Evolutionary conservation across 2,113 vertebrate genomes (phyloP), one percentile per base, ranked within the genome.

Genomic region (Marmota monax): DNA sequence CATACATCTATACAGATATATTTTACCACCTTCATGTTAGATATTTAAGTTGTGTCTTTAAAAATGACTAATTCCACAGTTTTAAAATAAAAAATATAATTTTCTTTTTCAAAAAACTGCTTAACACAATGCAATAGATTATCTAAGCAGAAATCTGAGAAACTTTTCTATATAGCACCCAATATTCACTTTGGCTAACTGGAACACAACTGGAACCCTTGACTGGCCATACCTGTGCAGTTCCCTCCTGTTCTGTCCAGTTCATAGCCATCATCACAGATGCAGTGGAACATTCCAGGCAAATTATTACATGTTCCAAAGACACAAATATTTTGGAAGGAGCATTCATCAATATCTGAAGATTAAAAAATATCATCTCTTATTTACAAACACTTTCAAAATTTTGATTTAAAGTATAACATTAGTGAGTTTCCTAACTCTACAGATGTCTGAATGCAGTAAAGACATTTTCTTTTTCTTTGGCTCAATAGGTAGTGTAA

Each of bases 281-380:
- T 98, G 77, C 99, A 99, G 45, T 98, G 99, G 86, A 99, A 99
- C 99, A 99, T 99, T 93, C 99, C 99, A 39, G 99, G 99, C 74
- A 99, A 98, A 86, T 99, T 99, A 95, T 98, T 99, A 93, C 99
- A 99, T 20, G 98, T 99, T 90, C 99, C 99, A 98, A 99, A 99
- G 23, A 99, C 98, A 98, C 99, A 99, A 88, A 99, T 99, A 69
- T 99, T 99, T 96, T 99, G 99, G 95, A 99, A 99, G 92, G 98
- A 98, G 83, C 99, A 99, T 94, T 99, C 99, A 96, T 99, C 98
- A 0, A 98, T 99, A 98, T 99, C 99, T 99, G 97, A 92, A 98
- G 73, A 98, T 61, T 4, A 73, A 93, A 82, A 92, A 85, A 34
- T 92, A 77, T 79, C 67, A 74, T 56, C 34, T 51, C 27, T 92